Conservation (phyloP, 23 tunicate genomes). For the Aplidium turbinatum region DNA sequence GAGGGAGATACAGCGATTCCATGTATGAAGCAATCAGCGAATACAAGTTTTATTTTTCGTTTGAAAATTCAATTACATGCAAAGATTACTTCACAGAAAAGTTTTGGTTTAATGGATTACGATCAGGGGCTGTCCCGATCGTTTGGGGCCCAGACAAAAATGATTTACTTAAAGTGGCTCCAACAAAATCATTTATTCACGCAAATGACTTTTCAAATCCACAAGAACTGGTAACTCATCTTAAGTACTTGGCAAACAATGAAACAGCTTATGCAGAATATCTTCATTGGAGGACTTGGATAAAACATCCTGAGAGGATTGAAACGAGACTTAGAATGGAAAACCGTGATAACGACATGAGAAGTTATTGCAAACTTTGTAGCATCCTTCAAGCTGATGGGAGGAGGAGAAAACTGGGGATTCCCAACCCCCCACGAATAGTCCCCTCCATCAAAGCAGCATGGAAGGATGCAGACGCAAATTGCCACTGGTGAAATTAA, state of each 20-base stretch:
- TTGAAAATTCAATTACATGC: constrained; percentile 85
- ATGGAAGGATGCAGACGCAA: constrained; percentile 53
- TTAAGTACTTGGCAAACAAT: constrained; percentile 57
- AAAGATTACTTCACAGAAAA: constrained; percentile 91
- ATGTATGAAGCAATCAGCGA: constrained; percentile 64
- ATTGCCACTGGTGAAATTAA: too few relatives aligned
- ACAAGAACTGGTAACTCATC: constrained; percentile 51
- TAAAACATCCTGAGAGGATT: constrained; percentile 51
- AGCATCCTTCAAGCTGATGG: constrained; percentile 62
- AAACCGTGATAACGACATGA: constrained; percentile 71
- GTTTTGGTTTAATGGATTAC: constrained; percentile 93
- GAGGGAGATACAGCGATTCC: constrained; percentile 49
- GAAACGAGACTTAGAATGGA: constrained; percentile 59
- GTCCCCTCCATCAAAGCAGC: constrained; percentile 13
- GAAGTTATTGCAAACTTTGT: constrained; percentile 90
- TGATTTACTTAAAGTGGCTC: constrained; percentile 82
- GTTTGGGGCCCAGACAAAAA: constrained; percentile 86
- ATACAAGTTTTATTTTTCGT: constrained; percentile 87
- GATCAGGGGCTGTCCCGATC: constrained; percentile 94
- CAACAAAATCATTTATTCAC: constrained; percentile 89
- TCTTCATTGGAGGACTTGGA: constrained; percentile 86
- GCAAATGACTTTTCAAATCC: constrained; percentile 59
- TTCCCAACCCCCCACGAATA: background rate
- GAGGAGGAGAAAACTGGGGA: constrained; percentile 52
- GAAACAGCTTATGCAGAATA: constrained; percentile 85